Evolutionary conservation across 2,113 vertebrate genomes (phyloP), one percentile per base, ranked within the genome.

Genomic region (Paramormyrops kingsleyae): DNA sequence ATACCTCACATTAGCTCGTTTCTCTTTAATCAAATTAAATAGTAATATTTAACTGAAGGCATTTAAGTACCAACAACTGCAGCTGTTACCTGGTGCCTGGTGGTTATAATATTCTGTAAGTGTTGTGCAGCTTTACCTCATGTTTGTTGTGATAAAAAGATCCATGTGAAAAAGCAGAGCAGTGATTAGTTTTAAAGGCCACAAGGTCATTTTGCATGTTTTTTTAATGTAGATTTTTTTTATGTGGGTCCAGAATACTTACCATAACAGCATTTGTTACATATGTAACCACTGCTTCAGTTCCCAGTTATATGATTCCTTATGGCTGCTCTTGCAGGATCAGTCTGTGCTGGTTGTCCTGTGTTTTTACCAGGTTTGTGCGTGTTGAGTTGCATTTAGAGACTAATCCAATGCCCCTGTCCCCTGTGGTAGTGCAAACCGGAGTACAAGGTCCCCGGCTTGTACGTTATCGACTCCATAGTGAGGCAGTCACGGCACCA

Each of bases 381-480:
- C 39, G 44, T 84, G 44, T 84, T 84, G 44, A 84, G 44, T 87
- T 27, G 42, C 13, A 21, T n/a, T 39, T 31, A 56, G 21, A 13
- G 2, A 24, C 17, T 88, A 17, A 46, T 13, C 21, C 15, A 1
- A 17, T 56, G 7, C n/a, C 52, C 27, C 2, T 39, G 39, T 39
- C 31, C 44, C 15, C 7, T 88, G 74, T 66, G 87, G 17, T 91
- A 99, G 99, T 99, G 99, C 95, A 99, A 99, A 93, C 98, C 98
- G 87, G 99, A 99, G 95, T 99, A 99, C 95, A 99, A 99, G 94
- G 99, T 99, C 80, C 98, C 98, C 2, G 99, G 99, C 85, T 96
- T 99, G 74, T 99, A 99, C 90, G 99, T 99, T 90, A 97, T 99
- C 93, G 99, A 99, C 94, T 99, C 98, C 13, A 99, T 99, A 88